Evolutionary conservation across 2,888 invertebrate genomes (phyloP), one percentile per base, ranked within the genome.

Genomic region (Trichopoda pennipes): DNA sequence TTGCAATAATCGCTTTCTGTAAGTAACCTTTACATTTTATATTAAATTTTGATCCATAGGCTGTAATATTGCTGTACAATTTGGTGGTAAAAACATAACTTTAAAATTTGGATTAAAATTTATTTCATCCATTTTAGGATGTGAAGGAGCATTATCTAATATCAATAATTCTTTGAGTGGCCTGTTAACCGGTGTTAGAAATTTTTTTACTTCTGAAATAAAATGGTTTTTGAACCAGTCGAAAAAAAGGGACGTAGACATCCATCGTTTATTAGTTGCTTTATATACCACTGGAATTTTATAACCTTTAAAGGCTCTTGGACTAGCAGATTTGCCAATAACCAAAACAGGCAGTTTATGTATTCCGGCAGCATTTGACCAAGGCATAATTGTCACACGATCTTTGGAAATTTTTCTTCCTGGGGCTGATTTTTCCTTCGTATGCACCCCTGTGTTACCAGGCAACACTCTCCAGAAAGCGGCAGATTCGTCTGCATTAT

Each of bases 1-100:
- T n/a, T n/a, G n/a, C n/a, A n/a, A n/a, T n/a, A n/a, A n/a, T n/a
- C n/a, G 38, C 53, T 66, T 69, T 77, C 77, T 77, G 35, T 61
- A 61, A 51, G 42, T 42, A 23, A 60, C 60, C 60, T 60, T 60
- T 38, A 60, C 16, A 12, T 60, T 42, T 23, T 38, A 23, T 21
- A 60, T 77, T 28, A 84, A 53, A 60, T 70, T 80, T 73, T 85
- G 82, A 51, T 85, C 82, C 74, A 86, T 72, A 28, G 85, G 85
- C 76, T 85, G 84, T n/a, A 81, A 35, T 10, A 84, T 77, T 76
- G 84, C 53, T 61, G 76, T 86, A 47, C 80, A 81, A 75, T 84
- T 84, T 28, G 32, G 32, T 32, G 32, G 32, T 32, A 32, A 32
- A 32, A 32, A 32, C 4, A 32, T 3, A 32, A 32, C 32, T 32